Evolutionary conservation across 2,113 vertebrate species (phyloP).

Genomic region (Mystacornis crossleyi): DNA sequence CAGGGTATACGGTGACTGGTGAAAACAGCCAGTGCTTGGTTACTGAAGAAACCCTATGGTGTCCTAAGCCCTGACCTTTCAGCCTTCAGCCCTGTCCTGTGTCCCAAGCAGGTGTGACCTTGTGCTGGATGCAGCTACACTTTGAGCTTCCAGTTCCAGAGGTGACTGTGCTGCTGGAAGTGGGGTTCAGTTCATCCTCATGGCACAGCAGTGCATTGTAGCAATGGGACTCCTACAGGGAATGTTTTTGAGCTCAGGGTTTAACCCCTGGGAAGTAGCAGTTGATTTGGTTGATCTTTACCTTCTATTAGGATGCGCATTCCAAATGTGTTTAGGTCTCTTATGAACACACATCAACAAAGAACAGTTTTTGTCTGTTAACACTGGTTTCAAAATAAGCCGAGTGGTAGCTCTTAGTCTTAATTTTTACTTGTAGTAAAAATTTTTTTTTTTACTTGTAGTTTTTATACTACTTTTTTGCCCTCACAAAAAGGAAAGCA

Average conservation of each 20-base stretch:
- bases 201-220: background rate
- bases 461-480: background rate
- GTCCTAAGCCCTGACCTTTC: background rate
- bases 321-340: background rate
- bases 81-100: background rate
- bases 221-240: background rate
- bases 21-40: background rate
- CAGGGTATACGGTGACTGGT: background rate
- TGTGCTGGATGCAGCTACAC: background rate
- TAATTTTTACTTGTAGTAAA: background rate
- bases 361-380: background rate
- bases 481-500: background rate
- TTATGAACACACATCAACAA: background rate
- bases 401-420: background rate
- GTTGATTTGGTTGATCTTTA: background rate
- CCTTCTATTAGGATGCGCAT: background rate
- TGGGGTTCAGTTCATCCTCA: rapidly evolving
- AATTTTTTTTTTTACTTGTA: background rate
- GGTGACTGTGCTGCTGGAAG: background rate
- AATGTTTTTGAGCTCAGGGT: background rate
- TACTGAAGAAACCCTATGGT: background rate
- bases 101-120: background rate
- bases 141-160: background rate
- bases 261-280: background rate
- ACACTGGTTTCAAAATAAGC: background rate